These are phyloP conservation scores for Hylomyscus alleni DNA, from an alignment of 2,797 vertebrate genomes.

Conservation along the genomic window DNA sequence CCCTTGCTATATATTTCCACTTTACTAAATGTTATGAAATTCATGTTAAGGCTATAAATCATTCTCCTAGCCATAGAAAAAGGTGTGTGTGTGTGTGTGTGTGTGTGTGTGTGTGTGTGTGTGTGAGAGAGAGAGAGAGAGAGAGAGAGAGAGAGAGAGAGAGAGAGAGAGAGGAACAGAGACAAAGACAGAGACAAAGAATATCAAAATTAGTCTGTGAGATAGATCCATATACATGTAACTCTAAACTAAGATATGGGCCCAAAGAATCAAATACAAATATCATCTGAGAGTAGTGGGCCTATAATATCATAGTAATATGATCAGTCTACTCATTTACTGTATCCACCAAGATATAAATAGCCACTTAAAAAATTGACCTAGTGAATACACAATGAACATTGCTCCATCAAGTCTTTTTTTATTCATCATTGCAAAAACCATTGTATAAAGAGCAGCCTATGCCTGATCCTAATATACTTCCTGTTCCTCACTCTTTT, in stretches of 20 bases:
- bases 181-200: fast-evolving
- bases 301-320: not conserved
- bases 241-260: not conserved
- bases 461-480: not conserved
- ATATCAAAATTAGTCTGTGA: not conserved
- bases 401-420: not conserved
- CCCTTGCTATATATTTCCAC: not conserved
- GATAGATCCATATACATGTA: not conserved
- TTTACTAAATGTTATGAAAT: not conserved
- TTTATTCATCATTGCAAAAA: not conserved
- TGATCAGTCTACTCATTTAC: not conserved
- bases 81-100: not conserved
- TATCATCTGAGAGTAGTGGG: not conserved
- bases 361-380: not conserved
- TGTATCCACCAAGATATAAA: not conserved
- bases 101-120: not conserved
- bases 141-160: not conserved
- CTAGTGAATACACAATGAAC: not conserved
- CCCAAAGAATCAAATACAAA: not conserved
- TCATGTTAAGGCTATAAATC: not conserved
- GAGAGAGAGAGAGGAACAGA: too few species aligned
- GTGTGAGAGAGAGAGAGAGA: not conserved
- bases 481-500: not conserved
- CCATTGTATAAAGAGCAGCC: not conserved
- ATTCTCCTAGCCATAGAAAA: not conserved